Percentiles rank a stretch among this genome's conserved stretches.
These are phyloP conservation scores for Lathamus discolor DNA, from an alignment of 2,113 vertebrate species.

Conservation along the genomic window DNA sequence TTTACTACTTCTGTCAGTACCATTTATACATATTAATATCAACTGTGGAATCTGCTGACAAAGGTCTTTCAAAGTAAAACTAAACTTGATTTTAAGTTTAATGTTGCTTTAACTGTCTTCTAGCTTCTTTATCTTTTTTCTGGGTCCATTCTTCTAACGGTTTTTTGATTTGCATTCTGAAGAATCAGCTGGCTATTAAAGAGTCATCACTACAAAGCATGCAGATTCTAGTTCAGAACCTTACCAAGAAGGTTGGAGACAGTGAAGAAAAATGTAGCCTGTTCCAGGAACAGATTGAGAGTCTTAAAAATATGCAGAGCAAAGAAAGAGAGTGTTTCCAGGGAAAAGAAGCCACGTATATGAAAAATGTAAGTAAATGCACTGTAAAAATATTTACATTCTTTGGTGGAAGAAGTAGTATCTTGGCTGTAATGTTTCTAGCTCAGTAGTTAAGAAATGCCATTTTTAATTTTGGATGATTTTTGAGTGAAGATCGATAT, in stretches of 20 bases:
- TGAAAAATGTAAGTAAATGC: slow-evolving; percentile 78
- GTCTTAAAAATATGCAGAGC: slow-evolving; percentile 76
- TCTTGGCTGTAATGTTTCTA: not conserved
- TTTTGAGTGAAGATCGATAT: not conserved
- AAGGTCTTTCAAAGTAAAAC: not conserved
- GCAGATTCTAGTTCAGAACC: slow-evolving; percentile 80
- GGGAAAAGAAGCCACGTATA: slow-evolving; percentile 84
- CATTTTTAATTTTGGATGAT: not conserved
- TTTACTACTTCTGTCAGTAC: not conserved
- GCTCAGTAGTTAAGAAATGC: not conserved
- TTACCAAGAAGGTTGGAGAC: slow-evolving; percentile 87
- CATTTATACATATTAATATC: not conserved
- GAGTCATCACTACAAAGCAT: slow-evolving; percentile 75
- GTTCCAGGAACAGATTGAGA: slow-evolving; percentile 81
- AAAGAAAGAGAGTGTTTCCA: slow-evolving; percentile 79
- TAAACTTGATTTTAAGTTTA: not conserved
- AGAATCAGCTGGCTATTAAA: slow-evolving; percentile 65
- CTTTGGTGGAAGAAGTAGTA: not conserved
- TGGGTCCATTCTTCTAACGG: not conserved
- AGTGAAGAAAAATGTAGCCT: slow-evolving; percentile 86
- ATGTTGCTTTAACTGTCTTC: not conserved
- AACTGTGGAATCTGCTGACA: not conserved
- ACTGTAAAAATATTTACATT: not conserved
- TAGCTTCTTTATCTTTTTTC: not conserved
- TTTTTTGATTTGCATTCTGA: slow-evolving; percentile 6